Evolutionary conservation across 2,888 invertebrate species (phyloP), one percentile per base, ranked within the genome.

Genomic region (Leptopilina drosophilae): DNA sequence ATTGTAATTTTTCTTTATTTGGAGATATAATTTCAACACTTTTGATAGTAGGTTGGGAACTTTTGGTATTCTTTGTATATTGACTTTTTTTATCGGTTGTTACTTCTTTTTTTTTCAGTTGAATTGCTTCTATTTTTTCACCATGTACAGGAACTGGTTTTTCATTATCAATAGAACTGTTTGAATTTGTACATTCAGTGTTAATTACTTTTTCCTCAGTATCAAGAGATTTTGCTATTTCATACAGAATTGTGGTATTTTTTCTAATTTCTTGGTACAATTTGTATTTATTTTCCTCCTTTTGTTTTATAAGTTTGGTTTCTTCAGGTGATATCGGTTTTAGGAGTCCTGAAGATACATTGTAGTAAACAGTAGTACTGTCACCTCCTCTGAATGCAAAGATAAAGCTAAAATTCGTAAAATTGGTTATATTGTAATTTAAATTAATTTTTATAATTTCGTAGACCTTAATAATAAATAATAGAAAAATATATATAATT

Each of bases 331-430:
- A 77, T 67, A 84, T 81, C 14, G 92, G 91, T 83, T 90, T 90
- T 5, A 85, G 80, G 49, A 92, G 87, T 42, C 89, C 91, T 20
- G 85, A 82, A 42, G 81, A 87, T 14, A 89, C 85, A 75, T 83
- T 89, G 78, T 92, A 91, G 76, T 88, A 89, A 56, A 92, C 88
- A 33, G 91, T 89, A 69, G 87, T 89, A 65, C 89, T 89, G 64
- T 92, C 91, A 6, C 88, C 89, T 49, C 88, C 89, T 82, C 90
- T 92, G 64, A 92, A 88, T 64, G 90, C 89, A 65, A 92, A 87
- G 42, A 87, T 91, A 33, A 92, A 83, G 67, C 92, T 92, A 82
- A 64, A 81, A 84, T 77, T 66, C 11, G 65, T n/a, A 14, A 77
- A 75, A 59, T 59, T 56, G n/a, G 59, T 62, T 20, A 20, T 62